Evolutionary conservation across 2,888 invertebrate species (phyloP).

Genomic region (Epirrita christyi): DNA sequence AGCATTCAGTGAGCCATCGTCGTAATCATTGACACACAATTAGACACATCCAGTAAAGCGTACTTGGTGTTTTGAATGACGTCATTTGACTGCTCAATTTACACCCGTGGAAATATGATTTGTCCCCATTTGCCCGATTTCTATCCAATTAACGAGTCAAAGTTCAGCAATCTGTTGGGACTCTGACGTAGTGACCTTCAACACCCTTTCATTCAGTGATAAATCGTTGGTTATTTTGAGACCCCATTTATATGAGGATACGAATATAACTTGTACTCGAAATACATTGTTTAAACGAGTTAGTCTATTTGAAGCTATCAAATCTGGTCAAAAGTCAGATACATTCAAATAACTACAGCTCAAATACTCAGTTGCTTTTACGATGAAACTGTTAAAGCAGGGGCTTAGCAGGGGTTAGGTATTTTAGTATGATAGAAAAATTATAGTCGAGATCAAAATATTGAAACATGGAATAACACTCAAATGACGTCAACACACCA

Average conservation of each 20-base stretch:
- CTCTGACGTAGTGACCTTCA: constrained; percentile 3
- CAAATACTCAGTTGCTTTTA: neutral
- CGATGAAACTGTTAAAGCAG: constrained; percentile 2
- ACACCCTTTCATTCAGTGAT: constrained; percentile 3
- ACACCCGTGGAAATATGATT: constrained; percentile 33
- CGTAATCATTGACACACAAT: constrained; percentile 18
- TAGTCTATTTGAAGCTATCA: too few species aligned
- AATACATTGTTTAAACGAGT: too few species aligned
- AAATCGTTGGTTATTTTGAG: constrained; percentile 14
- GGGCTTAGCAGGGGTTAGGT: neutral
- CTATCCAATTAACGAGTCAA: constrained; percentile 29
- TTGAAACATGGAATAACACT: constrained; percentile 3
- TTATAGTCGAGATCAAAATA: constrained; percentile 5
- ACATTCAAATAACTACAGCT: too few species aligned
- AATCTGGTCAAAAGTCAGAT: too few species aligned
- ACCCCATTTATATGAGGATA: too few species aligned
- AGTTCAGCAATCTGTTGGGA: constrained; percentile 28
- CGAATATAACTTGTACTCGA: too few species aligned
- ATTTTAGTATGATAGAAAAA: neutral
- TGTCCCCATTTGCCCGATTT: constrained; percentile 32
- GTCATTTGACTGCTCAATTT: constrained; percentile 36
- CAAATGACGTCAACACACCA: constrained; percentile 24
- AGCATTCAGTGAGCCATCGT: constrained; percentile 29
- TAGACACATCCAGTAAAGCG: constrained; percentile 34
- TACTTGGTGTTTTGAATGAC: constrained; percentile 36